Evolutionary conservation across 2,797 vertebrate genomes (phyloP), one percentile per base, ranked within the genome.

Genomic region (Morus bassanus): DNA sequence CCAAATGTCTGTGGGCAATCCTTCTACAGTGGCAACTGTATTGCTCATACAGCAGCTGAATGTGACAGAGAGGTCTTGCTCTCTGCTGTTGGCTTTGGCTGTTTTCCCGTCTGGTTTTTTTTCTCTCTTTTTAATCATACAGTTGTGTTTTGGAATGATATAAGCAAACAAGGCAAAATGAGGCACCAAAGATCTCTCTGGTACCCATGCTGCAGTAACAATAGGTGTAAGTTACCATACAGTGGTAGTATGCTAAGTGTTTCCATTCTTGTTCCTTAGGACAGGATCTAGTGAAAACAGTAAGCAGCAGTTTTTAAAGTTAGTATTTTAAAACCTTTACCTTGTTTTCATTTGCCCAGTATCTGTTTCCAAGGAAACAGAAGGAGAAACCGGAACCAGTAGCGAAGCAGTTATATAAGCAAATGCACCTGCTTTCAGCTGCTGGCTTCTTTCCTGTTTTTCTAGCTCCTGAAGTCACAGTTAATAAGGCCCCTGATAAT

Each of bases 311-410:
- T 60, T 94, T 95, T 83, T 75, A 60, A 92, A 96, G 77, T 85
- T 68, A 96, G n/a, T 90, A 85, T 95, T 97, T 96, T 91, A 80
- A 93, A 95, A 16, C 7, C 13, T 11, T 75, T 85, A 85, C 81
- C 77, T 93, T 91, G n/a, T 83, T 95, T 95, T 92, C 8, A 1
- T 54, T 95, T 93, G 73, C 50, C 69, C 76, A 53, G 31, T 78
- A 69, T 77, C 81, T 86, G 96, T 97, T 97, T 97, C 96, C 94
- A 96, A 95, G 96, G 96, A 92, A 97, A 97, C 87, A 48, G 85
- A 78, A 76, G 25, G 30, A 89, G 51, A 93, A 94, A 41, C 35
- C 0, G 0, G 63, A 96, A 87, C 50, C 25, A 81, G 37, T 57
- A 88, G 61, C 2, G 8, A 84, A 92, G 18, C 35, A 88, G 41